phyloP scores from a whole-genome alignment of 2,797 vertebrate species.

The Pyrocephalus nanus region DNA sequence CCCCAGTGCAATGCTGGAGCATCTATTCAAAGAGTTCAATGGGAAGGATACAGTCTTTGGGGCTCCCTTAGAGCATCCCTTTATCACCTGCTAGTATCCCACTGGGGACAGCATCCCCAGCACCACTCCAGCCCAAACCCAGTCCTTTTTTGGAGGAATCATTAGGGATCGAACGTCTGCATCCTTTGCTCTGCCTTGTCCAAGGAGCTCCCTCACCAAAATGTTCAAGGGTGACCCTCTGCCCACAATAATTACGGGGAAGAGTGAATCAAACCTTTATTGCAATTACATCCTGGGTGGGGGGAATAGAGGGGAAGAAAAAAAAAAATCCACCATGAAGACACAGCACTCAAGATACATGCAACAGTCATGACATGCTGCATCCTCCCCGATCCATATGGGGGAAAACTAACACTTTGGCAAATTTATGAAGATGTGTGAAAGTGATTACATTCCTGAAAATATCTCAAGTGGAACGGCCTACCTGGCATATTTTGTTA shows the following conservation, averaged over 20 bases:
- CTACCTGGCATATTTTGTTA: constrained; percentile 75
- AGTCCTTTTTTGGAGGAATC: neutral
- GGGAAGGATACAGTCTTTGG: neutral
- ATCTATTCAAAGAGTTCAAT: neutral
- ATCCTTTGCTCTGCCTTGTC: neutral
- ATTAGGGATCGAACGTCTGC: neutral
- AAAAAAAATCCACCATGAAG: neutral
- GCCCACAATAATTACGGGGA: neutral
- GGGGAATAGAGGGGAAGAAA: neutral
- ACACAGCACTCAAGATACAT: constrained; percentile 8
- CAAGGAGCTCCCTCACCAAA: neutral
- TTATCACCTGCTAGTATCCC: neutral
- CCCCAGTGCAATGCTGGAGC: neutral
- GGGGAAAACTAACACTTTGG: constrained; percentile 61
- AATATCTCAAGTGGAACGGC: constrained; percentile 66
- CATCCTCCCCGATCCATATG: constrained; percentile 41
- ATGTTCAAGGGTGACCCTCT: neutral
- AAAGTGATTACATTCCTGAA: constrained; percentile 77
- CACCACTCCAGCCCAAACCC: neutral
- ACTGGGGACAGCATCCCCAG: neutral
- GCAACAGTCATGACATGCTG: constrained; percentile 53
- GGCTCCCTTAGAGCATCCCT: neutral
- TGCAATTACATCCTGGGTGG: neutral
- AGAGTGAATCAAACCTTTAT: neutral
- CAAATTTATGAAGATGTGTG: constrained; percentile 72